Evolutionary conservation across 35 echinoderm and acorn worm species (phyloP), one percentile per base, ranked within the genome.

Genomic region (Amphiura filiformis): DNA sequence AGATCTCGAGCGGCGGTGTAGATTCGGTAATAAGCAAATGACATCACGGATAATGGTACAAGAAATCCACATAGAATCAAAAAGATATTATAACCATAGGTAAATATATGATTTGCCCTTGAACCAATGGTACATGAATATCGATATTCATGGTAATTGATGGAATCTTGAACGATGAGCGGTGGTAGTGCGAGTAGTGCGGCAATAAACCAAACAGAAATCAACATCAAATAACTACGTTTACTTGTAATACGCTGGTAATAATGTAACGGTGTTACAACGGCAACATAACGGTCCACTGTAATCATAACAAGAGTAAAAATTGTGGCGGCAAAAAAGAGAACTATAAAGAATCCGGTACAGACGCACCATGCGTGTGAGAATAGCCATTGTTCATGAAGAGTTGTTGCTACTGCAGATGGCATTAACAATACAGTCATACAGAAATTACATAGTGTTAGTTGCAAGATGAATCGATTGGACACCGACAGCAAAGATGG

Each of bases 341-440:
- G 57, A 26, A 76, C 75, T 34, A 83, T 93, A 31, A 78, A 78
- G 80, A 93, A 93, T 11, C 85, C 91, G 35, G 85, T 88, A 32
- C 57, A 47, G 9, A 40, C 61, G 52, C 85, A 93, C 57, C 85
- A 88, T 57, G 80, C 65, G 15, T 75, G 35, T 1, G 85, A 83
- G 11, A 84, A 77, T 32, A 65, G 32, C 91, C 91, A 93, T 1
- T 57, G 20, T 57, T 82, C 81, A 23, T 86, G 35, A 34, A 93
- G 33, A 33, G 87, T 81, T 7, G 91, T 87, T 35, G 87, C 44
- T 35, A 88, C 38, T 32, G 65, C 81, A 1, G 64, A 87, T 30
- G 91, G 91, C 91, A 93, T 93, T 14, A 93, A 57, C 20, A 93
- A 18, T 5, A 88, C 76, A 31, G 85, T 88, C 91, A 93, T 93